Evolutionary conservation across 2,113 vertebrate genomes (phyloP).

Genomic region (Scophthalmus maximus): DNA sequence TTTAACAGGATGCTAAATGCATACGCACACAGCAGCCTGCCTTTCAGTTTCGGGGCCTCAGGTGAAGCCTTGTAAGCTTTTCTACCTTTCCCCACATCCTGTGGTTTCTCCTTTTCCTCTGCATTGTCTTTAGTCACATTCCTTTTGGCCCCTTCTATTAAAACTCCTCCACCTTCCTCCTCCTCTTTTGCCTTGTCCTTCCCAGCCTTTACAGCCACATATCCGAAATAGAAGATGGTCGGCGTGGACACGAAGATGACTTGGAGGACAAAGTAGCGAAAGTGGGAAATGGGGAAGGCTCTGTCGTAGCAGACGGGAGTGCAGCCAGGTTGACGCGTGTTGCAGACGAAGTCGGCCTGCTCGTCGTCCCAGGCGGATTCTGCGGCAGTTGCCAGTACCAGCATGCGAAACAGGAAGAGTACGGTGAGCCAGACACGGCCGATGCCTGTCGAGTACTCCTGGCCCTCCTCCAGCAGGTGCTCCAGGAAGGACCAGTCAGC

Average conservation of each 20-base stretch:
- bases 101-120: conserved; percentile 40
- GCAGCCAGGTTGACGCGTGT: conserved; percentile 94
- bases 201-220: conserved; percentile 86
- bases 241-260: conserved; percentile 96
- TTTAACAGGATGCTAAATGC: conserved; percentile 88
- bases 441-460: conserved; percentile 91
- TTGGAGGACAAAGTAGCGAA: conserved; percentile 97
- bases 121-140: conserved; percentile 69
- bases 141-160: conserved; percentile 19
- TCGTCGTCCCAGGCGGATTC: conserved; percentile 98
- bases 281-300: conserved; percentile 97
- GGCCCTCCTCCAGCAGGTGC: conserved; percentile 93
- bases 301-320: conserved; percentile 92
- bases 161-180: conserved; percentile 57
- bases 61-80: conserved; percentile 4
- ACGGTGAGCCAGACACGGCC: conserved; percentile 96
- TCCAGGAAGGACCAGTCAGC: conserved; percentile 97
- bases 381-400: conserved; percentile 90
- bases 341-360: conserved; percentile 92
- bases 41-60: conserved; percentile 77
- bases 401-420: conserved; percentile 96
- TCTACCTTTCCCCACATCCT: conserved; percentile 13
- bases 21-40: conserved; percentile 89
- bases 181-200: conserved; percentile 78
- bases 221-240: conserved; percentile 93